Evolutionary conservation across 1,140 invertebrate genomes (phyloP).

Genomic region (Andrena cerasifolii): DNA sequence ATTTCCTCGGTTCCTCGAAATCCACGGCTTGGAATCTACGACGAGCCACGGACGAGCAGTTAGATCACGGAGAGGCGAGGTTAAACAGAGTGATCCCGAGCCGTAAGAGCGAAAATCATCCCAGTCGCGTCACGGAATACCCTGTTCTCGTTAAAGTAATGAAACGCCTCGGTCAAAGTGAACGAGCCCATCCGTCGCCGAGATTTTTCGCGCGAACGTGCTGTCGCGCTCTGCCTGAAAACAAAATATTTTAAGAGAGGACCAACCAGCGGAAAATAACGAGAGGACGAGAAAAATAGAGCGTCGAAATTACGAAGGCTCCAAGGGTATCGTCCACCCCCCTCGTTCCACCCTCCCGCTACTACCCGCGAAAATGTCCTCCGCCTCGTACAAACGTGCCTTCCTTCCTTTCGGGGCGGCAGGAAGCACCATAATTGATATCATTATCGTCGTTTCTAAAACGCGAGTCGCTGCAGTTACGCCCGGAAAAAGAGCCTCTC

Average conservation of each 20-base stretch:
- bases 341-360: background rate
- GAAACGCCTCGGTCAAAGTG: constrained; percentile 42
- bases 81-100: constrained; percentile 32
- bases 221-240: constrained; percentile 4
- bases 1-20: too few species aligned
- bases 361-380: background rate
- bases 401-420: background rate
- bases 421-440: constrained; percentile 35
- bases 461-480: constrained; percentile 22
- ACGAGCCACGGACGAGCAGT: background rate
- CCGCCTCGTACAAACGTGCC: background rate
- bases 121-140: constrained; percentile 29
- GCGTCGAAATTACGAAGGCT: constrained; percentile 14
- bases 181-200: background rate
- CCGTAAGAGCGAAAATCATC: constrained; percentile 42
- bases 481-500: background rate
- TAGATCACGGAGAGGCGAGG: background rate
- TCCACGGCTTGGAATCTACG: background rate
- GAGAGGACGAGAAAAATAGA: constrained; percentile 28
- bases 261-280: constrained; percentile 8
- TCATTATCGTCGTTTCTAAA: constrained; percentile 41
- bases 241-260: constrained; percentile 46
- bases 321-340: background rate
- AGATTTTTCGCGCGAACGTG: constrained; percentile 39
- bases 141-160: constrained; percentile 58